Base-by-base conservation (phyloP, 2,797 vertebrate species). In the Catostomus latipinnis region DNA sequence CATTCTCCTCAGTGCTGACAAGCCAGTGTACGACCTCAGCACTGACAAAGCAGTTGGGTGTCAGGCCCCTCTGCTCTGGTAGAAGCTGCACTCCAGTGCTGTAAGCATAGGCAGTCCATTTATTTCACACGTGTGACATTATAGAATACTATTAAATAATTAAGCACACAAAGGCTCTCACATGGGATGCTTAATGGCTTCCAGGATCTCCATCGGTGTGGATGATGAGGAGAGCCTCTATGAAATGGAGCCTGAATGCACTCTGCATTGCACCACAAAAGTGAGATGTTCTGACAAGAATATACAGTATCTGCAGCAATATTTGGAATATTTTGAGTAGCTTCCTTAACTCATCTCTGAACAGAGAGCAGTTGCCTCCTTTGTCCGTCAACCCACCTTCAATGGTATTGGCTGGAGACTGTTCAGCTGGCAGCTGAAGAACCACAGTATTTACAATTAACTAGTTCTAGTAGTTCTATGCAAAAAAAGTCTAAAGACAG, bases 21-120 rank as follows among this genome's bases (percentile, higher is more conserved):
- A 99, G 93, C 98, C 98, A 99, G 84, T 98, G 97, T 43, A 98
- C 95, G 1, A 97, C 96, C 84, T 99, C 98, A 0, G 97, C 97
- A 0, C 97, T 99, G 89, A 99, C 97, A 82, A 99, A 98, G 86
- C 96, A 97, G 91, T 92, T 94, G 0, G 94, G 92, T 0, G 96
- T 95, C 9, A 99, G 94, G 12, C 97, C 96, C 69, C 97, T 98
- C 91, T 99, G 97, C 82, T 99, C 97, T 0, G 97, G 96, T 1
- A 99, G 94, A 77, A 99, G 93, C 92, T 98, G 97, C 8, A 99
- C 93, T 14, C 98, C 98, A 1, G 95, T 98, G 89, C 98, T 99
- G 87, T 6, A 68, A 13, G 48, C 71, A 79, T 66, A 72, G 58
- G 49, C 73, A 71, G 63, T 73, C 75, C 16, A 78, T 76, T 81